phyloP scores from a whole-genome alignment of 2,888 invertebrate species.

The Eupeodes latifasciatus region DNA sequence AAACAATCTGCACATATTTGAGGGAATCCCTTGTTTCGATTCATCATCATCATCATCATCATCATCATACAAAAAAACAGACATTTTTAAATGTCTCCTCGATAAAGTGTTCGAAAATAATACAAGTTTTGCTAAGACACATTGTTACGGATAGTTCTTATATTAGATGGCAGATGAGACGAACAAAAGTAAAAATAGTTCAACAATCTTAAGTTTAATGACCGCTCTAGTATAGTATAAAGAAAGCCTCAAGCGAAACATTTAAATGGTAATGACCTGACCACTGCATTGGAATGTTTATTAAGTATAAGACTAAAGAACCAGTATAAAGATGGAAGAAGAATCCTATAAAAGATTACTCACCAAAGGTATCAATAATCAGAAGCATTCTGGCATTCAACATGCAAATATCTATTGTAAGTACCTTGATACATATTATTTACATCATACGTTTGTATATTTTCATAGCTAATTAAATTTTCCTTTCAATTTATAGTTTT shows the following conservation, averaged over 20 bases:
- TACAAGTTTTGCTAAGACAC: background rate
- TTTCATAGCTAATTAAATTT: background rate
- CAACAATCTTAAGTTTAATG: conserved; percentile 52
- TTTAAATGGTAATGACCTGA: conserved; percentile 52
- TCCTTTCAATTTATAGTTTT: conserved; percentile 11
- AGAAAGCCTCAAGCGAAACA: conserved; percentile 34
- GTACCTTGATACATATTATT: background rate
- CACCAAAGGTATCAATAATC: background rate
- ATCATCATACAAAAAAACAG: background rate
- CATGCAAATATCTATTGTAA: conserved; percentile 54
- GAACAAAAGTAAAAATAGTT: conserved; percentile 36
- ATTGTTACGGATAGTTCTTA: background rate
- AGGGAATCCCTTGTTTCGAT: conserved; percentile 3
- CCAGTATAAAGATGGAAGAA: conserved; percentile 25
- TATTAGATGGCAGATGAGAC: conserved; percentile 6
- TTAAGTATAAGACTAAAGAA: conserved; percentile 12
- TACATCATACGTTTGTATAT: background rate
- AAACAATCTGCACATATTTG: background rate
- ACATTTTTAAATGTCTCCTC: background rate
- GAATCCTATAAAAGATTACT: conserved; percentile 55
- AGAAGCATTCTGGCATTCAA: conserved; percentile 45
- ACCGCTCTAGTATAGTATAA: conserved; percentile 34
- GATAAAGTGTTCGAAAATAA: background rate
- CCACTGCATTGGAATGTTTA: conserved; percentile 50
- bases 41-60: background rate